Base-by-base conservation (phyloP, 2,888 invertebrate species). In the Globia sparganii region DNA sequence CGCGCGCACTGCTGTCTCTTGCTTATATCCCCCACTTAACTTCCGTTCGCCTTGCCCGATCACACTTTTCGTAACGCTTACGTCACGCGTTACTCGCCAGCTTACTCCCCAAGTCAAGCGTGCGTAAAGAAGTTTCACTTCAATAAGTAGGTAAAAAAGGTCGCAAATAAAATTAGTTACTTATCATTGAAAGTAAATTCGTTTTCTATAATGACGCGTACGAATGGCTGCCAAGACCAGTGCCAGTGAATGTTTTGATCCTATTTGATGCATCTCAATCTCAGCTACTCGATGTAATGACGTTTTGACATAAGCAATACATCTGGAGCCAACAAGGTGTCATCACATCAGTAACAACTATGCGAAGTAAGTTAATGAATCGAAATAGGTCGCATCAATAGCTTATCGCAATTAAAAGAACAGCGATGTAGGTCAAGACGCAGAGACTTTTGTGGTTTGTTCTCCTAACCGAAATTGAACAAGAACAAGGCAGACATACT, bases 171-270 rank as follows among this genome's bases (percentile, higher is more conserved):
- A 25, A 67, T 34, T 8, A 34, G 2, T 4, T 40, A 25, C 4
- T 15, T 8, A 18, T 56, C 21, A n/a, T 34, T 78, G 40, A 59
- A 78, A 66, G 65, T 59, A 25, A 78, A 71, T 78, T 78, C 65
- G 49, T 78, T 78, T 78, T 78, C 71, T 18, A 65, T 28, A 64
- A 34, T 31, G 28, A 65, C 43, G 31, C 34, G 40, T 34, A 13
- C 0, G 21, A 31, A 13, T n/a, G 31, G 31, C 11, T 65, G 61
- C 31, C 66, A 66, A n/a, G 6, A 43, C 25, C 1, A n/a, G 11
- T 78, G 78, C 65, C 78, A 78, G 31, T 31, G 6, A 71, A 65
- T 59, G 18, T 71, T 34, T 53, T 66, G 4, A 61, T 76, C n/a
- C 21, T 6, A 53, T 53, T 64, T 53, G n/a, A 59, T 58, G 25